phyloP scores from a whole-genome alignment of 2,797 vertebrate genomes.

The Apogon talboti region DNA sequence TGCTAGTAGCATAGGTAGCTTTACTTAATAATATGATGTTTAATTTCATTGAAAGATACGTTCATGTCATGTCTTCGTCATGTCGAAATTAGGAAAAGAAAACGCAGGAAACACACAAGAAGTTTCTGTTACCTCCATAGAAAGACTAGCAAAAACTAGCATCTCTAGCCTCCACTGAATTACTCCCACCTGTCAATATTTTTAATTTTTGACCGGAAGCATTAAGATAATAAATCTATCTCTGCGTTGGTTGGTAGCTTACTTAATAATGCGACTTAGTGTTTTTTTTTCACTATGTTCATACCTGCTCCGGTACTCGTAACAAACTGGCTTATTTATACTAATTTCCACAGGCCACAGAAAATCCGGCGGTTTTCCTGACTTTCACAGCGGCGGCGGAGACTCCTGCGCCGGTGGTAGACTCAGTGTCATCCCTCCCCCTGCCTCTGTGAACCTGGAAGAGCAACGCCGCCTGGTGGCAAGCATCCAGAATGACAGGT shows the following conservation, averaged over 20 bases:
- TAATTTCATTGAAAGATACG: not conserved
- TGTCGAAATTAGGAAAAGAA: not conserved
- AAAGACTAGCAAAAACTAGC: slow-evolving; percentile 6
- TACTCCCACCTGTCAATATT: not conserved
- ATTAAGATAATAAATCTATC: too few relatives aligned
- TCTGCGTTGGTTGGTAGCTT: too few relatives aligned
- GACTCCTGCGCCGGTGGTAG: slow-evolving; percentile 17
- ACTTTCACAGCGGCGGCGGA: slow-evolving; percentile 48
- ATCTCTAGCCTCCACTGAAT: slow-evolving; percentile 7
- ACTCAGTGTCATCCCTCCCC: slow-evolving; percentile 10
- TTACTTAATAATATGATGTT: not conserved
- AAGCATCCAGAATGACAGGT: slow-evolving; percentile 77
- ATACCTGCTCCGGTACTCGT: not conserved
- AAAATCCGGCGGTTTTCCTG: slow-evolving; percentile 76
- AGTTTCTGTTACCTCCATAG: too few relatives aligned
- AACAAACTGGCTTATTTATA: slow-evolving; percentile 34
- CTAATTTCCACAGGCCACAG: slow-evolving; percentile 71
- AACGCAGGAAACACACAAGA: not conserved
- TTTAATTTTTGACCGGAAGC: not conserved
- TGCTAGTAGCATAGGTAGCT: slow-evolving; percentile 3
- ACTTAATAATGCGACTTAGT: too few relatives aligned
- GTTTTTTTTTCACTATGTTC: too few relatives aligned
- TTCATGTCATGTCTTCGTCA: not conserved
- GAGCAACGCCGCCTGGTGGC: slow-evolving; percentile 70
- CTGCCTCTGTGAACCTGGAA: slow-evolving; percentile 46